A percentile compares a stretch with the other conserved stretches of the same genome.
Conservation (phyloP, 2,888 invertebrate genomes). For the Ophioninae sp. region DNA sequence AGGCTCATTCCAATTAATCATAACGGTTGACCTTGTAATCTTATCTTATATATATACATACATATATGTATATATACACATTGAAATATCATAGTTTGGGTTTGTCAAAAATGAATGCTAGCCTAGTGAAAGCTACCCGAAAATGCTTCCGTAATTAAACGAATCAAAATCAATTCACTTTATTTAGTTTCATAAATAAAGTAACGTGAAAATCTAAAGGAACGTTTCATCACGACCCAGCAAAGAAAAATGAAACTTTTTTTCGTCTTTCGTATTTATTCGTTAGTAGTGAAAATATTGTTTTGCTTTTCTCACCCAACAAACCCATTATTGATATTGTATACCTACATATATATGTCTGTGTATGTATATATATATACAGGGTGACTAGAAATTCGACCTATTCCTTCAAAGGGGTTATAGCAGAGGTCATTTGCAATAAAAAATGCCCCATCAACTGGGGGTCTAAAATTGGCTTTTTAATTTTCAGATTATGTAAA, state of each 20-base stretch:
- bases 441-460: no score
- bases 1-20: constrained; percentile 58
- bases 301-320: neutral
- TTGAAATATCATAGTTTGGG: neutral
- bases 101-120: constrained; percentile 9
- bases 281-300: constrained; percentile 35
- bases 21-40: constrained; percentile 54
- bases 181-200: neutral
- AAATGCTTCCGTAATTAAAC: neutral
- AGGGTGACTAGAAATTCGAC: no score
- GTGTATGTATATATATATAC: neutral
- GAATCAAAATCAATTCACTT: neutral
- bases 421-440: no score
- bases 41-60: constrained; percentile 32
- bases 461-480: no score
- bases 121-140: neutral
- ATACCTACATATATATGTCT: constrained; percentile 30
- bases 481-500: no score
- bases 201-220: neutral
- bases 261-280: constrained; percentile 41
- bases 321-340: constrained; percentile 14
- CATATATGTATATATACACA: constrained; percentile 26
- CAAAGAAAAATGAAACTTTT: neutral
- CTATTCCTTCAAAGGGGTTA: no score
- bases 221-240: neutral